These are phyloP conservation scores for Colinus virginianus DNA, from an alignment of 2,113 vertebrate species.

Conservation along the genomic window DNA sequence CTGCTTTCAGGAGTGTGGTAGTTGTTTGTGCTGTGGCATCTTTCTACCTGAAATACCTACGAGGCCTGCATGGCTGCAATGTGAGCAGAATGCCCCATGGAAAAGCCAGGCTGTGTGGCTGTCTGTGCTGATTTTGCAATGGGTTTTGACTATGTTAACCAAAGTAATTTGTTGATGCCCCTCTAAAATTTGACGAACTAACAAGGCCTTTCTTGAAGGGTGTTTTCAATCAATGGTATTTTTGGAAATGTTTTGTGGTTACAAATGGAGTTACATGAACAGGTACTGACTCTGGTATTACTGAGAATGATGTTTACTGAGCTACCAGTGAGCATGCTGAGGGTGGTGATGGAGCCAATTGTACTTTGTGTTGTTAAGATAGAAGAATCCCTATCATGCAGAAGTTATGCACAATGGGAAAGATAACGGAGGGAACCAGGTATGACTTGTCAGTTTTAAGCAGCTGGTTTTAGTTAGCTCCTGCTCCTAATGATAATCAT, in stretches of 20 bases:
- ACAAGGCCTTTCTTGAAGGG: background rate
- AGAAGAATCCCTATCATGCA: background rate
- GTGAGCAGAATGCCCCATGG: fast-evolving
- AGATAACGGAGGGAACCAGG: background rate
- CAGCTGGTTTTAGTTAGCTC: background rate
- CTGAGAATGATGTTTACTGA: background rate
- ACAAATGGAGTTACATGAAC: background rate
- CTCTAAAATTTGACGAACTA: background rate
- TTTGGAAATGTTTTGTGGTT: background rate
- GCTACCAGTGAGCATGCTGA: background rate
- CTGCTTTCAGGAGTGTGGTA: fast-evolving
- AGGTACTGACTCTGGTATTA: background rate
- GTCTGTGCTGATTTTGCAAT: background rate
- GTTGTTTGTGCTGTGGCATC: background rate
- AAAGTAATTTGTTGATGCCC: background rate
- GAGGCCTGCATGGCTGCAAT: background rate
- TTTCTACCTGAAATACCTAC: background rate
- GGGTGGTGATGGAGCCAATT: background rate
- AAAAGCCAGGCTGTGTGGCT: background rate
- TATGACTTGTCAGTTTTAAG: background rate
- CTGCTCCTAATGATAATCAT: background rate
- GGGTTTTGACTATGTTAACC: background rate
- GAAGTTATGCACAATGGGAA: background rate
- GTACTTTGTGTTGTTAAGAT: background rate
- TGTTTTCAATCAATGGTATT: background rate